phyloP scores from a whole-genome alignment of 1,140 invertebrate species.

The Harpegnathos saltator region DNA sequence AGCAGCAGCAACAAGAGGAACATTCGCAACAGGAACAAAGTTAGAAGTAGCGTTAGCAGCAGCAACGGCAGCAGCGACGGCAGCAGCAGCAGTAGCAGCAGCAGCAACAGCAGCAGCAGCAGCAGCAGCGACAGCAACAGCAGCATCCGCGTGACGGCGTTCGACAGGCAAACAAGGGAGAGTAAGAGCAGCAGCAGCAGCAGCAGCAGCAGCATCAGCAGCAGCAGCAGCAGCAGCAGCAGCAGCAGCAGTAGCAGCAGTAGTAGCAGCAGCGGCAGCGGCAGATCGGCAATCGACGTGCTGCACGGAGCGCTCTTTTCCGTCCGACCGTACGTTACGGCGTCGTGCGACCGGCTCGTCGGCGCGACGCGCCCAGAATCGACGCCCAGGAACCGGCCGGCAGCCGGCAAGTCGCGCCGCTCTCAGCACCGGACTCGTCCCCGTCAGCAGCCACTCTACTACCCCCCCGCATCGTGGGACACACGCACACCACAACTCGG shows the following conservation, averaged over 20 bases:
- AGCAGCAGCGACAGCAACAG: constrained; percentile 42
- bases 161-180: constrained; percentile 65
- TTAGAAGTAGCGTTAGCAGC: constrained; percentile 34
- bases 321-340: constrained; percentile 84
- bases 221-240: constrained; percentile 61
- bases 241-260: constrained; percentile 64
- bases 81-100: constrained; percentile 19
- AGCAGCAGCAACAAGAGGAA: constrained; percentile 27
- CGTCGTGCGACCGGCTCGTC: constrained; percentile 69
- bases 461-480: constrained; percentile 77
- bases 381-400: constrained; percentile 66
- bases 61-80: constrained; percentile 30
- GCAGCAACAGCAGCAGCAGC: constrained; percentile 44
- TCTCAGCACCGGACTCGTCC: constrained; percentile 68
- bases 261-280: constrained; percentile 62
- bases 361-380: constrained; percentile 73
- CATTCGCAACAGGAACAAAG: constrained; percentile 37
- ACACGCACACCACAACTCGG: constrained; percentile 82
- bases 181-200: constrained; percentile 64
- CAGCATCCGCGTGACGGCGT: constrained; percentile 66
- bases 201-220: too few relatives aligned
- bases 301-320: constrained; percentile 82
- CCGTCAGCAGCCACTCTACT: constrained; percentile 71
- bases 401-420: constrained; percentile 70
- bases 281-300: constrained; percentile 74